A percentile compares a stretch with the other conserved stretches of the same genome.
These are phyloP conservation scores for Galerucella nymphaeae DNA, from an alignment of 2,888 invertebrate species.

Conservation along the genomic window DNA sequence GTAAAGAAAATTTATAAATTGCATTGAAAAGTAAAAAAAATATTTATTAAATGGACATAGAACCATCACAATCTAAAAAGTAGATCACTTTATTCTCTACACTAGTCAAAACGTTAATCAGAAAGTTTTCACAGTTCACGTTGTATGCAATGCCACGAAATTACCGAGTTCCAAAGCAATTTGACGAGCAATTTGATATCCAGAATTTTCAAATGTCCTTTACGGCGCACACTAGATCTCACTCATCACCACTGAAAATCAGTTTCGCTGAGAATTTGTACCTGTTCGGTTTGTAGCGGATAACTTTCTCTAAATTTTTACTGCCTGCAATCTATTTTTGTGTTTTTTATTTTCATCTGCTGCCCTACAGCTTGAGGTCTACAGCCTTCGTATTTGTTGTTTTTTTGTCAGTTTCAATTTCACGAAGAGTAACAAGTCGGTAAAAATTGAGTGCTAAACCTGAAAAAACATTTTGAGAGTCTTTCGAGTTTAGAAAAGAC, in stretches of 20 bases:
- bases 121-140: too few species aligned
- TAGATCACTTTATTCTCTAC: too few species aligned
- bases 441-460: slow-evolving; percentile 5
- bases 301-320: slow-evolving; percentile 19
- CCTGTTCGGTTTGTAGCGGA: slow-evolving; percentile 32
- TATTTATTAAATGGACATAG: too few species aligned
- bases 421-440: background rate
- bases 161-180: too few species aligned
- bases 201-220: slow-evolving; percentile 15
- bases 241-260: slow-evolving; percentile 27
- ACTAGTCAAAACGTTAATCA: too few species aligned
- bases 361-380: background rate
- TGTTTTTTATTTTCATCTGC: background rate
- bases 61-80: too few species aligned
- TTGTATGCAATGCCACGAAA: too few species aligned
- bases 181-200: too few species aligned
- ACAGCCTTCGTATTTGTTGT: slow-evolving; percentile 8
- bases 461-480: background rate
- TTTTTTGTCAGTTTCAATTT: background rate
- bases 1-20: too few species aligned
- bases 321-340: slow-evolving; percentile 3
- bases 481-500: too few species aligned
- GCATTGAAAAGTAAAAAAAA: too few species aligned
- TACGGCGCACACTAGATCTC: slow-evolving; percentile 17
- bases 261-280: slow-evolving; percentile 41